A percentile compares a stretch with the other conserved stretches of the same genome.
These are phyloP conservation scores for Egretta garzetta DNA, from an alignment of 2,113 vertebrate species.

Conservation along the genomic window DNA sequence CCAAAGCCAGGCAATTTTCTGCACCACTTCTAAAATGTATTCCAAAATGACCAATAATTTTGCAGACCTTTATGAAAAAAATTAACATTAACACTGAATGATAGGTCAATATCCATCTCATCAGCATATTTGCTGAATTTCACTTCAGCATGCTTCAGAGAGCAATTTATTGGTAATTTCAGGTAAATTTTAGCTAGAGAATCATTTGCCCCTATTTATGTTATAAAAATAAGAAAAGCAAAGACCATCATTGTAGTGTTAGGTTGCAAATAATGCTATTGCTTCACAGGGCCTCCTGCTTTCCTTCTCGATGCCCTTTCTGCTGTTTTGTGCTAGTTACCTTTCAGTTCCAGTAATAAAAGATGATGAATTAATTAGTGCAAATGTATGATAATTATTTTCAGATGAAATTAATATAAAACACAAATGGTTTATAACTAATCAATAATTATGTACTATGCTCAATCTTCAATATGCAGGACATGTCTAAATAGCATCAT, in stretches of 20 bases:
- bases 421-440: slow-evolving; percentile 67
- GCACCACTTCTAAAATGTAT: background rate
- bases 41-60: background rate
- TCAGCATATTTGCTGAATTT: background rate
- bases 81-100: background rate
- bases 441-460: slow-evolving; percentile 69
- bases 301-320: background rate
- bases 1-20: background rate
- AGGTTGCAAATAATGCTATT: background rate
- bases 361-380: slow-evolving; percentile 52
- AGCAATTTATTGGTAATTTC: background rate
- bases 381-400: slow-evolving; percentile 59
- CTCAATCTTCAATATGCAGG: slow-evolving; percentile 52
- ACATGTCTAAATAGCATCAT: slow-evolving; percentile 52
- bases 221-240: background rate
- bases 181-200: background rate
- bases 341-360: slow-evolving; percentile 38
- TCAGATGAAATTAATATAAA: slow-evolving; percentile 56
- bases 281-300: background rate
- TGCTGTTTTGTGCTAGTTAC: slow-evolving; percentile 1
- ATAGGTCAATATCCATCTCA: background rate
- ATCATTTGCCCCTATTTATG: background rate
- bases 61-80: background rate
- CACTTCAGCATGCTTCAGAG: background rate
- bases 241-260: background rate